A percentile compares a stretch with the other conserved stretches of the same genome.
phyloP scores from a whole-genome alignment of 2,888 invertebrate species.

The Pachymerium ferrugineum region DNA sequence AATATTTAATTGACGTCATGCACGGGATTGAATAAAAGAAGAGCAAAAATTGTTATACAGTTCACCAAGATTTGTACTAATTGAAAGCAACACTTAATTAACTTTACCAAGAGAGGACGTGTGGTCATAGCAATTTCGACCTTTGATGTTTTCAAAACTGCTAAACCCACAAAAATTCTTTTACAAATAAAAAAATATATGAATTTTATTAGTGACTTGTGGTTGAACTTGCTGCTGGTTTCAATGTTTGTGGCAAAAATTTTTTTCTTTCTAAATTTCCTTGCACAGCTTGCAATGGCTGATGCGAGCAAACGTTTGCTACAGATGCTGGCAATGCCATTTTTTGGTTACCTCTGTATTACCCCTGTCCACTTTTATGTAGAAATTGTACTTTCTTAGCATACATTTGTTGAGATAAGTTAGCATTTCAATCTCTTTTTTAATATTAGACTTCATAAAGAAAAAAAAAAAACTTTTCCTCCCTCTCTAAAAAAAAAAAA shows the following conservation, averaged over 20 bases:
- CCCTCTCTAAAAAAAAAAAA: background rate
- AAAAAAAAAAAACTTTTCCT: background rate
- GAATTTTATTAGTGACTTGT: background rate
- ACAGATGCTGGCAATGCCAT: background rate
- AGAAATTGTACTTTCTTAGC: background rate
- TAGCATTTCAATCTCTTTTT: background rate
- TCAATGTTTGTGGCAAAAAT: background rate
- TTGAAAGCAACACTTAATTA: background rate
- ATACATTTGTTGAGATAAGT: background rate
- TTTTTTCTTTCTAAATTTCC: background rate
- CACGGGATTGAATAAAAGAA: background rate
- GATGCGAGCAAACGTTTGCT: background rate
- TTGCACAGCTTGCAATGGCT: background rate
- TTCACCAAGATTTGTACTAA: background rate
- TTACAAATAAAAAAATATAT: background rate
- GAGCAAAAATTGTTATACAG: background rate
- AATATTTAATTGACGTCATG: background rate
- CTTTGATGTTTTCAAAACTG: no score
- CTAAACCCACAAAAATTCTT: no score
- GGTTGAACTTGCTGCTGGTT: background rate
- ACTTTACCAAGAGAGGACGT: no score
- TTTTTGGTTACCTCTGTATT: background rate
- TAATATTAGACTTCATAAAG: background rate
- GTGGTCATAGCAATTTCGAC: no score
- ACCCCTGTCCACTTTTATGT: background rate